These are phyloP conservation scores for Sturnus vulgaris DNA, from an alignment of 2,113 vertebrate genomes.

Conservation along the genomic window DNA sequence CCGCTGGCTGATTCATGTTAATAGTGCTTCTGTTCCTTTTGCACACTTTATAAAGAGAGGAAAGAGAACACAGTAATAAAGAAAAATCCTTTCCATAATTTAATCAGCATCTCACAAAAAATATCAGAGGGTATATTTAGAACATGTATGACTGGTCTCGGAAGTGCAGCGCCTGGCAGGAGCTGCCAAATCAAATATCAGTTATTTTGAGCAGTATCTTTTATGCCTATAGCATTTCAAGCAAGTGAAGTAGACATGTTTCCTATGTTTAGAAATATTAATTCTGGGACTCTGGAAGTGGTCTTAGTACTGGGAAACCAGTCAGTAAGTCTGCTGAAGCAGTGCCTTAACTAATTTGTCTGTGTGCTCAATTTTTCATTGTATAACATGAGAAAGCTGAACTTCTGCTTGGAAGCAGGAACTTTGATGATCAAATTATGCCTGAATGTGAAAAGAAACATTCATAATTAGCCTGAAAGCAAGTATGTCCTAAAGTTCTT, in stretches of 20 bases:
- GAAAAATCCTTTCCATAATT: neutral
- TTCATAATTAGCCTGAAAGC: neutral
- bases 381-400: neutral
- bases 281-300: neutral
- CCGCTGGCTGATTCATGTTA: neutral
- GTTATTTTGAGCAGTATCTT: neutral
- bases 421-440: neutral
- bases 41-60: neutral
- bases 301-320: neutral
- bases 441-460: neutral
- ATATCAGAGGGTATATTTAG: slow-evolving; percentile 27
- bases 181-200: neutral
- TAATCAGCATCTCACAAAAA: neutral
- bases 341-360: neutral
- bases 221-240: neutral
- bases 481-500: neutral
- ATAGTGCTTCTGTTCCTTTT: neutral
- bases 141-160: neutral
- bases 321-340: neutral
- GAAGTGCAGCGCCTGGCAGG: neutral
- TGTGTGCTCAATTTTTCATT: neutral
- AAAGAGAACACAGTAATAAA: neutral
- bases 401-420: neutral
- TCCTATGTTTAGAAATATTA: neutral
- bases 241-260: neutral